Percentiles rank a stretch among this genome's conserved stretches.
These are phyloP conservation scores for Sitobion miscanthi DNA, from an alignment of 1,140 invertebrate species.

Conservation along the genomic window DNA sequence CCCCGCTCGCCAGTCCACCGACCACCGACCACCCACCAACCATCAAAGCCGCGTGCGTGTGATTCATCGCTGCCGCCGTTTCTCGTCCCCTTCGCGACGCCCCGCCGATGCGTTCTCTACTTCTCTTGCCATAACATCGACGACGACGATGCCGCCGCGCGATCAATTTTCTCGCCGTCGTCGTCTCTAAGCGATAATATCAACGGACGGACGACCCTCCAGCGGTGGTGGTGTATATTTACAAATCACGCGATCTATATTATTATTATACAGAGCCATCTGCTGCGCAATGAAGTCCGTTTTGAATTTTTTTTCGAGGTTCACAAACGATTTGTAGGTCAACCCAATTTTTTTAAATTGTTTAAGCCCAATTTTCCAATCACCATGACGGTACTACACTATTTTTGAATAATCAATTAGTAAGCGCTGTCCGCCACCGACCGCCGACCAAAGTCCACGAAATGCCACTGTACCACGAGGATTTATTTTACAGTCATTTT, in stretches of 20 bases:
- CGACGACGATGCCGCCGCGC: not conserved
- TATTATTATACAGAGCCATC: not conserved
- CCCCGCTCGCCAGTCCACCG: not conserved
- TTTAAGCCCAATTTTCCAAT: not conserved
- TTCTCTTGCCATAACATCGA: not conserved
- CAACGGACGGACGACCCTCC: not conserved
- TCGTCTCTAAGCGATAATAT: not conserved
- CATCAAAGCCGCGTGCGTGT: not conserved
- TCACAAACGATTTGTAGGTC: not conserved
- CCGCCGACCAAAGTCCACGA: no score
- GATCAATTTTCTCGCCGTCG: conserved; percentile 22
- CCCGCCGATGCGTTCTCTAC: not conserved
- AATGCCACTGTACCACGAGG: no score
- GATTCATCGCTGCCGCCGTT: conserved; percentile 34
- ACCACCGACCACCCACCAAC: not conserved
- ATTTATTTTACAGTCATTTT: no score
- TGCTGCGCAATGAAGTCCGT: not conserved
- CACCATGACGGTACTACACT: no score
- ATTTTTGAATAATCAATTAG: no score
- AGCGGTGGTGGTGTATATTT: not conserved
- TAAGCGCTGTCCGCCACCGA: no score
- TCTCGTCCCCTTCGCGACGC: not conserved
- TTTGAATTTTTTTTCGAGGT: not conserved
- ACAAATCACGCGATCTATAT: not conserved
- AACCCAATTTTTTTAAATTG: not conserved